Evolutionary conservation across 1,140 invertebrate genomes (phyloP), one percentile per base, ranked within the genome.

Genomic region (Drosophila busckii): DNA sequence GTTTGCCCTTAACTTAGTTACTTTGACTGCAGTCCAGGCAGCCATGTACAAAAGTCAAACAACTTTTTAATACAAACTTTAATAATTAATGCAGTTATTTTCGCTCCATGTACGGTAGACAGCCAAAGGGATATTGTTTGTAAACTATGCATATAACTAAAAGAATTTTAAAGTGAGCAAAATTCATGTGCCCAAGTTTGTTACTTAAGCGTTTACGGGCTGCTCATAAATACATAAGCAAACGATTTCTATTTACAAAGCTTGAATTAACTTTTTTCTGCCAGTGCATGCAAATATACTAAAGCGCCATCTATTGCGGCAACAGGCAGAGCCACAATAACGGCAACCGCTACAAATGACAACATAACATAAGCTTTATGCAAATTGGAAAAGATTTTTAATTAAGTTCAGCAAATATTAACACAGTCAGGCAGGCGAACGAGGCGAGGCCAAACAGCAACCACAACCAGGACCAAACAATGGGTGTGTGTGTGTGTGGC

Each of bases 381-480:
- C 75, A 82, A 82, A 82, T 82, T 82, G 70, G 53, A 82, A 83
- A 70, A 76, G 73, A 75, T 82, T 82, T 83, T 82, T 82, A 82
- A 82, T 82, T 82, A 82, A 82, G 55, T 75, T 38, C 52, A 34
- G 69, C 46, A 75, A 82, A 82, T 82, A 83, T 75, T 82, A 82
- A 62, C 76, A 75, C 49, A 70, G 46, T 35, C 42, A 45, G 46
- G 41, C 16, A 34, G 37, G 23, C 7, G 2, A n/a, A 29, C 25
- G 41, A 29, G 15, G 4, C 4, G 28, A 15, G 25, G 17, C 19
- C n/a, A 13, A 25, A 19, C 54, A 41, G 8, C 23, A n/a, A n/a
- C n/a, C n/a, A n/a, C n/a, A n/a, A n/a, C n/a, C n/a, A n/a, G n/a
- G n/a, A n/a, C n/a, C n/a, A n/a, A n/a, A n/a, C n/a, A n/a, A 34